Evolutionary conservation across 2,888 invertebrate species (phyloP).

Genomic region (Sinelater perroti): DNA sequence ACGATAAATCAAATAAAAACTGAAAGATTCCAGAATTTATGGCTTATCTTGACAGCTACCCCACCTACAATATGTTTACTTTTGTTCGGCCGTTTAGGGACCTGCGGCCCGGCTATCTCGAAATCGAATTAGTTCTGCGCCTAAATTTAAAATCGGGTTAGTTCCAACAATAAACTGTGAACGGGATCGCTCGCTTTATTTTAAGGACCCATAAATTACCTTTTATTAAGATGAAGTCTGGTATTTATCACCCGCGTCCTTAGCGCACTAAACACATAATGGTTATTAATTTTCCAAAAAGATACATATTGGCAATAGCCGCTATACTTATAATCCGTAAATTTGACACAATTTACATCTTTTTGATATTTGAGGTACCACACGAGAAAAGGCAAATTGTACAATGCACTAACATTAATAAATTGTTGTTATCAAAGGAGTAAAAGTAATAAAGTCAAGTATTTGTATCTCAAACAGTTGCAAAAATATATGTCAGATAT

Average conservation of each 20-base stretch:
- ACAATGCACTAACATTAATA: too few species aligned
- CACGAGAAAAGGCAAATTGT: too few species aligned
- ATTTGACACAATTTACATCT: too few species aligned
- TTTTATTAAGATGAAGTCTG: slow-evolving; percentile 32
- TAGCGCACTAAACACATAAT: too few species aligned
- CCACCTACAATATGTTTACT: slow-evolving; percentile 56
- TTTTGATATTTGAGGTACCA: too few species aligned
- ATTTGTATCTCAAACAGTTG: too few species aligned
- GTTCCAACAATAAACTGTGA: slow-evolving; percentile 31
- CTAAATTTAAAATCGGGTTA: slow-evolving; percentile 21
- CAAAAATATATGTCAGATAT: too few species aligned
- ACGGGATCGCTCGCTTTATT: slow-evolving; percentile 21
- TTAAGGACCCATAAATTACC: slow-evolving; percentile 27
- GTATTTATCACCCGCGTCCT: slow-evolving; percentile 13
- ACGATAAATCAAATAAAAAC: slow-evolving; percentile 56
- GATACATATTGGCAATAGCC: too few species aligned
- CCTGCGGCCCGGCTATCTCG: slow-evolving; percentile 26
- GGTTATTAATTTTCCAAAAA: too few species aligned
- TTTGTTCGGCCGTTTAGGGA: slow-evolving; percentile 31
- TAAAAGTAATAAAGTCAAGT: too few species aligned
- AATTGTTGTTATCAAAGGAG: too few species aligned
- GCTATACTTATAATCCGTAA: too few species aligned
- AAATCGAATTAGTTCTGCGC: slow-evolving; percentile 34
- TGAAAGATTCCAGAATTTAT: slow-evolving; percentile 54
- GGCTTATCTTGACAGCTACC: slow-evolving; percentile 49